Percentiles rank a stretch among this genome's conserved stretches.
Evolutionary conservation across 2,113 vertebrate species (phyloP).

Genomic region (Atractosteus spatula): DNA sequence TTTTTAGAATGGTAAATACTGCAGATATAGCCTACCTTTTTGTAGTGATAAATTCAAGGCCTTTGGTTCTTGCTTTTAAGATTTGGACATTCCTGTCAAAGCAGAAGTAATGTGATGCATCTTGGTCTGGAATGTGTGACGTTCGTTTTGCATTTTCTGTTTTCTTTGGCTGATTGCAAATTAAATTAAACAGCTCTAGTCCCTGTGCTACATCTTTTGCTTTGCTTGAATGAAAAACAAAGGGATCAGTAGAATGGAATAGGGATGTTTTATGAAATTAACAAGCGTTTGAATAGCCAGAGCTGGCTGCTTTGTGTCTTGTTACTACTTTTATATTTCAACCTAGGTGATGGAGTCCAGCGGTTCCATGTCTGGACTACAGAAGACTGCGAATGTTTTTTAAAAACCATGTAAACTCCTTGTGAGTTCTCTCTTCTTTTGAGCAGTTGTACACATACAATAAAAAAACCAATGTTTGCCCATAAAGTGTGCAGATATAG

Average conservation of each 20-base stretch:
- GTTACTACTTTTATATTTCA: slow-evolving; percentile 13
- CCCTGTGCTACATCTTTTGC: neutral
- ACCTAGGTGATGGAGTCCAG: slow-evolving; percentile 10
- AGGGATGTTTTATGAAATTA: neutral
- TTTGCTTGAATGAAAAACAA: too few species aligned
- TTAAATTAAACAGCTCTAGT: neutral
- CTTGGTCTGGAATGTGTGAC: too few species aligned
- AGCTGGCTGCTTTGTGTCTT: slow-evolving; percentile 5
- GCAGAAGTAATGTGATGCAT: too few species aligned
- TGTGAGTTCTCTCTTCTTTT: slow-evolving; percentile 17
- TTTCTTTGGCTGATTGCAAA: too few species aligned
- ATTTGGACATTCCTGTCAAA: too few species aligned
- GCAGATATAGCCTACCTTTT: too few species aligned
- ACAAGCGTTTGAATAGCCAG: neutral
- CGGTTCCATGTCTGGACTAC: slow-evolving; percentile 17
- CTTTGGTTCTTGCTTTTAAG: too few species aligned
- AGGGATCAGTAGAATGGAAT: neutral
- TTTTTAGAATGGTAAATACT: too few species aligned
- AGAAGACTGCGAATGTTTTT: slow-evolving; percentile 16
- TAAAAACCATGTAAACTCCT: slow-evolving; percentile 18
- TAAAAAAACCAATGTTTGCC: neutral
- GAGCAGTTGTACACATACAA: neutral
- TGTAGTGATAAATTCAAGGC: too few species aligned
- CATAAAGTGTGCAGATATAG: too few species aligned
- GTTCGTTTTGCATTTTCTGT: too few species aligned